phyloP scores from a whole-genome alignment of 92 coral and sea anemone species.

The Paramuricea clavata region DNA sequence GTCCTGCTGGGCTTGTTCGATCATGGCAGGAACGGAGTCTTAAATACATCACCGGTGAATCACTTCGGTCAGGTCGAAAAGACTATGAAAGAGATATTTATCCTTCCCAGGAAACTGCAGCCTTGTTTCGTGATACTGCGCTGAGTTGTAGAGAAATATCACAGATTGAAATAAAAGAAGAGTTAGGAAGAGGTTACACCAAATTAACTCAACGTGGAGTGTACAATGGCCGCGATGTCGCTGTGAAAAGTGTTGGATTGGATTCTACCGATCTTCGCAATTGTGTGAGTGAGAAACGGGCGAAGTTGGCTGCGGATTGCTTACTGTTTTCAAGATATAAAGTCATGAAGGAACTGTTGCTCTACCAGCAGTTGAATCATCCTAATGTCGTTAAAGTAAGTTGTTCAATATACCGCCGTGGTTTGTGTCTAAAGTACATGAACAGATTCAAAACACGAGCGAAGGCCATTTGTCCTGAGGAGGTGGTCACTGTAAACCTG shows the following conservation, averaged over 20 bases:
- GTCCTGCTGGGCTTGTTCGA: background rate
- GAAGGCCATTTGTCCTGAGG: constrained; percentile 18
- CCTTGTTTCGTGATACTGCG: background rate
- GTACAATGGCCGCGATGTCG: constrained; percentile 65
- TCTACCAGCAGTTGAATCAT: constrained; percentile 84
- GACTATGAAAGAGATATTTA: background rate
- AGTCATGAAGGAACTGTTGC: constrained; percentile 87
- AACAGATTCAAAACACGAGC: background rate
- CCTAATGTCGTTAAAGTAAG: constrained; percentile 81
- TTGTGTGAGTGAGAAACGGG: constrained; percentile 65
- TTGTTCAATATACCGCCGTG: background rate
- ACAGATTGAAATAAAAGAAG: constrained; percentile 57
- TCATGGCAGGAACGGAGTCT: constrained; percentile 32
- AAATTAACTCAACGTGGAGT: constrained; percentile 84
- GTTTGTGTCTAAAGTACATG: too few species aligned
- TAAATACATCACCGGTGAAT: background rate
- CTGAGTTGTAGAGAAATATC: constrained; percentile 80
- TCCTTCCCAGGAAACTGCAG: background rate
- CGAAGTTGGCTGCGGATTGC: constrained; percentile 68
- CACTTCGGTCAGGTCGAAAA: background rate
- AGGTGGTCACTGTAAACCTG: too few species aligned
- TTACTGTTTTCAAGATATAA: constrained; percentile 83
- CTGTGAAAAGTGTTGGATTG: constrained; percentile 81
- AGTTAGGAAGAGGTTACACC: constrained; percentile 87
- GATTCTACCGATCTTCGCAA: constrained; percentile 76